Percentiles rank a stretch among this genome's conserved stretches.
Conservation (phyloP, 2,888 invertebrate species). For the Hirtodrosophila histrioides region DNA sequence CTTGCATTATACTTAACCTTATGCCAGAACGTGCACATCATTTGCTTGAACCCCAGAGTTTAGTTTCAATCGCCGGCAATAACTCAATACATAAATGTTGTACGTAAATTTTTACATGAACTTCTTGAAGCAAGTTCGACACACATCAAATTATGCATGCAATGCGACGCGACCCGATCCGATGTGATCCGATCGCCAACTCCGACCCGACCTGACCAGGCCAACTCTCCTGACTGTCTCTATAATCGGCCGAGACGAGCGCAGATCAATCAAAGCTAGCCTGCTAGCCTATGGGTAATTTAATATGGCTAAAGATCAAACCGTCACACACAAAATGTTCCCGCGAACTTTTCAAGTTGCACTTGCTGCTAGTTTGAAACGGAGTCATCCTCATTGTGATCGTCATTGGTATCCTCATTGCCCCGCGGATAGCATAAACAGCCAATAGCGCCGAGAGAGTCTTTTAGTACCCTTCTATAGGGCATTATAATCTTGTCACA, state of each 20-base stretch:
- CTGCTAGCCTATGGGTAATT: slow-evolving; percentile 73
- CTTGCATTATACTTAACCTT: slow-evolving; percentile 63
- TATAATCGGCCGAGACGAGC: slow-evolving; percentile 71
- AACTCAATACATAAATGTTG: slow-evolving; percentile 65
- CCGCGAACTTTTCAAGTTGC: slow-evolving; percentile 76
- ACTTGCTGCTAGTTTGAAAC: slow-evolving; percentile 61
- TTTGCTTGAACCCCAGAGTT: slow-evolving; percentile 46
- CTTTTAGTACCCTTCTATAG: slow-evolving; percentile 19
- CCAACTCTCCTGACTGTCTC: slow-evolving; percentile 53
- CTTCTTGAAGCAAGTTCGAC: slow-evolving; percentile 59
- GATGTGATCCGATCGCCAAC: slow-evolving; percentile 11
- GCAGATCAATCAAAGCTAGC: slow-evolving; percentile 72
- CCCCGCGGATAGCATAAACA: slow-evolving; percentile 52
- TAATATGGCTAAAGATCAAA: slow-evolving; percentile 80
- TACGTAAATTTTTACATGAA: slow-evolving; percentile 40
- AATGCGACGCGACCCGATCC: slow-evolving; percentile 62
- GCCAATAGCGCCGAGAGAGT: slow-evolving; percentile 50
- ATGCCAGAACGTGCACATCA: slow-evolving; percentile 65
- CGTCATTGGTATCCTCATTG: slow-evolving; percentile 30
- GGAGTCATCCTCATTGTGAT: slow-evolving; percentile 35
- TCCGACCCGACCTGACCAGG: slow-evolving; percentile 48
- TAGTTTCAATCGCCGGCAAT: slow-evolving; percentile 72
- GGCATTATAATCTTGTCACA: background rate
- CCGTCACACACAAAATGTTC: slow-evolving; percentile 69
- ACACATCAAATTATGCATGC: slow-evolving; percentile 78